Percentiles rank a stretch among this genome's conserved stretches.
phyloP scores from a whole-genome alignment of 2,797 vertebrate genomes.

The Protonibea diacanthus region DNA sequence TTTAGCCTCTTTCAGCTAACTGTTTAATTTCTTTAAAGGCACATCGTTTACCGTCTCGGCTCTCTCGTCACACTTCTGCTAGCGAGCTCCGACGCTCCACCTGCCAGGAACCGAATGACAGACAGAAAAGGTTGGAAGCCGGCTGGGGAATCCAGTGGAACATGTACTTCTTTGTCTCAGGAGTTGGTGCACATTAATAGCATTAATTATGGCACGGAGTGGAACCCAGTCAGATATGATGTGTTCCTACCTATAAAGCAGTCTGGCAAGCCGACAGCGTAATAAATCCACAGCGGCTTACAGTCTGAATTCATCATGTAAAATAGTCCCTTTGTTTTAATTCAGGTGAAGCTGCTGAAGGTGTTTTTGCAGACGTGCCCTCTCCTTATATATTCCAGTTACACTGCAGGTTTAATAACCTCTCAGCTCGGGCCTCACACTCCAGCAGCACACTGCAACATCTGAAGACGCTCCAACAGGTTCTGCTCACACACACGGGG shows the following conservation, averaged over 20 bases:
- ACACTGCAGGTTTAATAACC: slow-evolving; percentile 21
- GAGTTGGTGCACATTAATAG: neutral
- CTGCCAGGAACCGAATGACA: neutral
- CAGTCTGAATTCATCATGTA: neutral
- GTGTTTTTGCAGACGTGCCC: neutral
- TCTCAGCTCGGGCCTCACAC: neutral
- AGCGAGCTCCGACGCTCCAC: neutral
- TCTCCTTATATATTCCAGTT: neutral
- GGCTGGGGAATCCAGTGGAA: neutral
- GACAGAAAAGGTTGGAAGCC: neutral
- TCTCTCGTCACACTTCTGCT: neutral
- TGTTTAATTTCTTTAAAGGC: too few relatives aligned
- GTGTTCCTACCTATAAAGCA: neutral
- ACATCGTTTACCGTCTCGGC: neutral
- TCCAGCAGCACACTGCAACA: slow-evolving; percentile 49
- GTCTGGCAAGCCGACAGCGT: neutral
- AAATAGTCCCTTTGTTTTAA: slow-evolving; percentile 4
- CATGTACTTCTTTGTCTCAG: neutral
- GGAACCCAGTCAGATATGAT: neutral
- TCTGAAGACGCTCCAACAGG: slow-evolving; percentile 56
- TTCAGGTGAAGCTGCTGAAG: neutral
- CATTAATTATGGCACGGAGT: neutral
- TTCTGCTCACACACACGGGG: neutral
- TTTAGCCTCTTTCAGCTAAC: slow-evolving; percentile 7
- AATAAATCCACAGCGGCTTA: slow-evolving; percentile 11